phyloP scores from a whole-genome alignment of 2,113 vertebrate species.

The Chitala chitala region DNA sequence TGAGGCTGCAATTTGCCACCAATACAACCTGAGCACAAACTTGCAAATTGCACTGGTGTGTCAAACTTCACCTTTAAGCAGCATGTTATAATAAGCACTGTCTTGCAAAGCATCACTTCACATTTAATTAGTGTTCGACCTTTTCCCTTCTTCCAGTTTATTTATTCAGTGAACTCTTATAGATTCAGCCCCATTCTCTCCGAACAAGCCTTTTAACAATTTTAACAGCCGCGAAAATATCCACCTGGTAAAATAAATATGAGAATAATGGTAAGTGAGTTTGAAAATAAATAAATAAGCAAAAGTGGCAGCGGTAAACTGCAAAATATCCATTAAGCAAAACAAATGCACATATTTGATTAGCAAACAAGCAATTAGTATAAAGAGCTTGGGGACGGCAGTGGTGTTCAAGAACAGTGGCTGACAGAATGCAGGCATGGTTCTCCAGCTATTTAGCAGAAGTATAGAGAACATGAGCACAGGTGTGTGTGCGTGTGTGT shows the following conservation, averaged over 20 bases:
- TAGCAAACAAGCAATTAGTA: constrained; percentile 32
- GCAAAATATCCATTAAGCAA: constrained; percentile 30
- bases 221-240: neutral
- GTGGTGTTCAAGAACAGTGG: neutral
- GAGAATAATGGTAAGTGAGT: constrained; percentile 3
- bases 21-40: neutral
- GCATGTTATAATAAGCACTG: neutral
- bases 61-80: constrained; percentile 9
- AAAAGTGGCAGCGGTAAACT: constrained; percentile 18
- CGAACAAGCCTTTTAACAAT: constrained; percentile 14
- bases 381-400: constrained; percentile 20
- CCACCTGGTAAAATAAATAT: constrained; percentile 22
- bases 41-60: constrained; percentile 19
- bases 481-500: neutral
- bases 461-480: neutral
- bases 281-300: constrained; percentile 16
- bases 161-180: constrained; percentile 1
- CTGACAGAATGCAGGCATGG: neutral
- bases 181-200: constrained; percentile 17
- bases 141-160: neutral
- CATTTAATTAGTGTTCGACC: constrained; percentile 9
- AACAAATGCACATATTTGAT: constrained; percentile 35
- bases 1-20: neutral
- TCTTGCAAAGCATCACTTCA: constrained; percentile 6
- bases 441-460: neutral